Evolutionary conservation across 1,140 invertebrate species (phyloP), one percentile per base, ranked within the genome.

Genomic region (Drosophila kurseongensis): DNA sequence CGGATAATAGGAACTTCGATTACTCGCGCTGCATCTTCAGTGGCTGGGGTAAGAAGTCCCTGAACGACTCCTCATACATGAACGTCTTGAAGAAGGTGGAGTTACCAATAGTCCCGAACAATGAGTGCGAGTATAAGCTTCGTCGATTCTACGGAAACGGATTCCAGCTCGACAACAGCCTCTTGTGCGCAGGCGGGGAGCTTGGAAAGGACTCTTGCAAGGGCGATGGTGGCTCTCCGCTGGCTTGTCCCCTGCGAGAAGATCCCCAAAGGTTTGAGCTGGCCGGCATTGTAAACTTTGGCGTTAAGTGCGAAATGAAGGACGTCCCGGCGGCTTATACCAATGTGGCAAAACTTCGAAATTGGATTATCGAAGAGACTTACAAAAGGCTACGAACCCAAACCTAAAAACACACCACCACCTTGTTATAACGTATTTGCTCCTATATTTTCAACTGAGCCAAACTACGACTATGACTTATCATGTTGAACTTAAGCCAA

Each of bases 211-310:
- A 23, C 2, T 23, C 23, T 23, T 95, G 95, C 92, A 93, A 93
- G 93, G 95, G 96, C 71, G 96, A 96, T 77, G 96, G 96, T 5
- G 96, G 96, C 7, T 94, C 95, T 2, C 95, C 96, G 0, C 90
- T 97, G 4, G 94, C 94, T 0, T 97, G 96, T 78, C 94, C 94
- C 2, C 86, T 95, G 14, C 74, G 82, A 0, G 7, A 45, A 0
- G 35, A 72, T 4, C 93, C 93, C 23, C 93, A 94, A 42, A 90
- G 93, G 9, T 95, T 94, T 78, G 92, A 93, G 32, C 93, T 95
- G 14, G 93, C 93, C 2, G 96, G 96, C 1, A 92, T 96, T 8
- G 95, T 96, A 0, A 94, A 94, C n/a, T 96, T 95, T 95, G 96
- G 96, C 1, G 93, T 95, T 48, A 57, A 59, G 4, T 92, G 95